Evolutionary conservation across 2,888 invertebrate genomes (phyloP).

Genomic region (Acleris sparsana): DNA sequence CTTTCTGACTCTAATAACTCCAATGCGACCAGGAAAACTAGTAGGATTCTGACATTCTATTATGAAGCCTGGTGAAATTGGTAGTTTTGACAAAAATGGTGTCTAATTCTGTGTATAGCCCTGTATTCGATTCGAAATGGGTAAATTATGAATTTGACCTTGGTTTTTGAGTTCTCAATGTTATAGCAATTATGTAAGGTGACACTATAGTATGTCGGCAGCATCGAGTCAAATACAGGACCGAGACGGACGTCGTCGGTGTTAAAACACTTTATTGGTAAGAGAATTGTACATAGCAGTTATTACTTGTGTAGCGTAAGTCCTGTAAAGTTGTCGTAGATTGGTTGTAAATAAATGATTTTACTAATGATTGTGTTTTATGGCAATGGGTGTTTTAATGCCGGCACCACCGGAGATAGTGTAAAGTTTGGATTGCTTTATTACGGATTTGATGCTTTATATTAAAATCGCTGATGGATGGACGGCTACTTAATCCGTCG

Average conservation of each 20-base stretch:
- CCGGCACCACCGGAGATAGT: constrained; percentile 70
- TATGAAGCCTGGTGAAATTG: not conserved
- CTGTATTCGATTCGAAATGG: not conserved
- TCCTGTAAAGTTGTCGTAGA: constrained; percentile 55
- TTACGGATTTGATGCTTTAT: constrained; percentile 24
- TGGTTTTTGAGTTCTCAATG: not conserved
- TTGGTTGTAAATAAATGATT: constrained; percentile 46
- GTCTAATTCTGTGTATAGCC: not conserved
- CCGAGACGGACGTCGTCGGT: constrained; percentile 67
- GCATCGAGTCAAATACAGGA: constrained; percentile 4
- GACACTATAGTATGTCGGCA: not conserved
- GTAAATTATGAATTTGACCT: not conserved
- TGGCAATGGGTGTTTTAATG: constrained; percentile 64
- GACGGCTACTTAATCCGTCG: no score
- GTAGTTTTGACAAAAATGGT: not conserved
- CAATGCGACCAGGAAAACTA: no score
- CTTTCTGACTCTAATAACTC: no score
- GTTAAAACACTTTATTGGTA: constrained; percentile 63
- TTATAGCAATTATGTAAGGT: not conserved
- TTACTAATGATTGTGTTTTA: constrained; percentile 46
- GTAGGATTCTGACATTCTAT: not conserved
- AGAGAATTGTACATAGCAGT: constrained; percentile 20
- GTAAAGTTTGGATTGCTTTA: constrained; percentile 23
- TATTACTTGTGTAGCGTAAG: constrained; percentile 42
- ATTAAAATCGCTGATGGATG: no score